Evolutionary conservation across 2,888 invertebrate genomes (phyloP).

Genomic region (Habrosyne pyritoides): DNA sequence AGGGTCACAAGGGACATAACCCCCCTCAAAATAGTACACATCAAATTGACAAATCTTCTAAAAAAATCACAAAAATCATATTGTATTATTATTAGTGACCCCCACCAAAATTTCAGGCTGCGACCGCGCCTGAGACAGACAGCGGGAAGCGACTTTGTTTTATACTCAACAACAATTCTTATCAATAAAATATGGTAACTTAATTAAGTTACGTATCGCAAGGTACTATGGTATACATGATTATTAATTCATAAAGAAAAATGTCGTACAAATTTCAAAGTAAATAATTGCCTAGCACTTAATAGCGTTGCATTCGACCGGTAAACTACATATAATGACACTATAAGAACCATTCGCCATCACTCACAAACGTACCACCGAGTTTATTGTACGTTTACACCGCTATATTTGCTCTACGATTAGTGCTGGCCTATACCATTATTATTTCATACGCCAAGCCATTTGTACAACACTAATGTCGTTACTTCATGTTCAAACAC

Average conservation of each 20-base stretch:
- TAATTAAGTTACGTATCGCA: no score
- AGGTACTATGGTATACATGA: no score
- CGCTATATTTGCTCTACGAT: background rate
- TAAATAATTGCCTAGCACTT: background rate
- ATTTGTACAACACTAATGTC: constrained; percentile 6
- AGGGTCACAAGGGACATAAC: no score
- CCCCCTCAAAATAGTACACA: no score
- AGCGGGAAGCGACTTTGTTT: no score
- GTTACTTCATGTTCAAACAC: constrained; percentile 3
- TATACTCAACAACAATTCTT: no score
- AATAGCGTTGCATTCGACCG: background rate
- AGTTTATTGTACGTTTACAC: constrained; percentile 1
- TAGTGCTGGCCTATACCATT: background rate
- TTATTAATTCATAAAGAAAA: background rate
- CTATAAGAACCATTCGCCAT: background rate
- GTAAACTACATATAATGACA: constrained; percentile 1
- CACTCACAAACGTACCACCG: background rate
- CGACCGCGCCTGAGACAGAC: no score
- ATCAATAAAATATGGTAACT: no score
- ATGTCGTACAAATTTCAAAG: background rate
- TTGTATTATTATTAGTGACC: no score
- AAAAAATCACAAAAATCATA: no score
- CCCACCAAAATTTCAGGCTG: no score
- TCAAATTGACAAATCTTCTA: no score
- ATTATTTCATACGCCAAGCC: constrained; percentile 8